These are phyloP conservation scores for Asarcornis scutulata DNA, from an alignment of 2,113 vertebrate genomes.

Conservation along the genomic window DNA sequence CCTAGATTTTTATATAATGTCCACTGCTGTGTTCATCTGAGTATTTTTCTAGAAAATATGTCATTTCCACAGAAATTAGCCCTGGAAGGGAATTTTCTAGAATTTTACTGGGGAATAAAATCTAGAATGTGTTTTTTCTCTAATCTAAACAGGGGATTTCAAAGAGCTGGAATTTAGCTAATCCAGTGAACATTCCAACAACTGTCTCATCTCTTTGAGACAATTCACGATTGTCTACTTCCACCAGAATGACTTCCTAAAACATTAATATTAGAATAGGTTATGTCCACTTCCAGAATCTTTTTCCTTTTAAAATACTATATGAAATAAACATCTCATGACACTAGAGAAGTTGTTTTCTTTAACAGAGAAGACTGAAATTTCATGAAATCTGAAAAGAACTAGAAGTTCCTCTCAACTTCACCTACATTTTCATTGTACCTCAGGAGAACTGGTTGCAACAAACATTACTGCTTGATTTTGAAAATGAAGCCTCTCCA, in stretches of 20 bases:
- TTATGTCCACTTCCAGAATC: neutral
- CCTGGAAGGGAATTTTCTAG: neutral
- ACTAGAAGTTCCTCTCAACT: neutral
- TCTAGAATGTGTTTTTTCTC: neutral
- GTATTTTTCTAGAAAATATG: neutral
- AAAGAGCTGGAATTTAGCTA: neutral
- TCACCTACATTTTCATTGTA: neutral
- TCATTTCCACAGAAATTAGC: neutral
- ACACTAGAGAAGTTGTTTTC: neutral
- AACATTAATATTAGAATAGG: neutral
- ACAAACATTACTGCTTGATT: neutral
- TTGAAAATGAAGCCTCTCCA: neutral
- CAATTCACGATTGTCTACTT: neutral
- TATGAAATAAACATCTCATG: neutral
- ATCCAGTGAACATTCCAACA: neutral
- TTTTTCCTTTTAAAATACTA: neutral
- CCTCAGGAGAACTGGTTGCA: neutral
- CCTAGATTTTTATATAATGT: neutral
- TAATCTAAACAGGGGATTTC: neutral
- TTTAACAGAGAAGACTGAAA: neutral
- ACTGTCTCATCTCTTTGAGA: neutral
- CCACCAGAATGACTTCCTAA: conserved; percentile 8
- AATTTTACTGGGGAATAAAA: neutral
- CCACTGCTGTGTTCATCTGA: neutral
- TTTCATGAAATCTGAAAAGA: neutral